These are phyloP conservation scores for Rhea pennata DNA, from an alignment of 2,113 vertebrate genomes.

Conservation along the genomic window DNA sequence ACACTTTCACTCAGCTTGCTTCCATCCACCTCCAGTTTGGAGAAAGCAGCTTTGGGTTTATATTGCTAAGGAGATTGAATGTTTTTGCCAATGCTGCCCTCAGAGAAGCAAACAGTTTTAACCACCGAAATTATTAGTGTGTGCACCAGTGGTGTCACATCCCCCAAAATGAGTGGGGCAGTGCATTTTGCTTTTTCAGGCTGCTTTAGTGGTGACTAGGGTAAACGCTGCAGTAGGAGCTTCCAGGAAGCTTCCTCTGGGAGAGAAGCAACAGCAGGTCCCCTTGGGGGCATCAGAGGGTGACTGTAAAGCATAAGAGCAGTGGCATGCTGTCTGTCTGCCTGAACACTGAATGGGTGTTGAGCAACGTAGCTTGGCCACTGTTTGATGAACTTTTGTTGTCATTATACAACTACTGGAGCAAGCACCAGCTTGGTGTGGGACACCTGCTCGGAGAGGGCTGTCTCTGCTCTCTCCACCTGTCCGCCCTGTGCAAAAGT, in stretches of 20 bases:
- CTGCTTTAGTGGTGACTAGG: not conserved
- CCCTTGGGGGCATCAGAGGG: not conserved
- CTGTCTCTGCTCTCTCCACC: not conserved
- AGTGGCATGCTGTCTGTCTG: not conserved
- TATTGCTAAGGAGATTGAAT: not conserved
- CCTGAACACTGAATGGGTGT: not conserved
- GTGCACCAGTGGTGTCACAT: rapidly evolving
- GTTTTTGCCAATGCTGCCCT: not conserved
- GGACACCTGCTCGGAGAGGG: not conserved
- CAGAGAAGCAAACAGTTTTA: not conserved
- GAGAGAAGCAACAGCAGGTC: not conserved
- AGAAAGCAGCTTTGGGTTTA: not conserved
- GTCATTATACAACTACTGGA: not conserved
- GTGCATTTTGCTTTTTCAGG: not conserved
- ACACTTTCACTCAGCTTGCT: not conserved
- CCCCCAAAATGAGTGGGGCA: not conserved
- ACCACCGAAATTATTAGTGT: not conserved
- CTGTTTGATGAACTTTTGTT: not conserved
- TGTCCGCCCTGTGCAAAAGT: rapidly evolving
- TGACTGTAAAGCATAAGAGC: not conserved
- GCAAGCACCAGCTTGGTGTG: rapidly evolving
- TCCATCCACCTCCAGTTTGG: not conserved
- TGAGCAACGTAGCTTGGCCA: rapidly evolving
- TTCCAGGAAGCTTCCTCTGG: not conserved
- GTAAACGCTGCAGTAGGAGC: not conserved